Base-by-base conservation (phyloP, 2,797 vertebrate genomes). In the Galagoides demidoff region DNA sequence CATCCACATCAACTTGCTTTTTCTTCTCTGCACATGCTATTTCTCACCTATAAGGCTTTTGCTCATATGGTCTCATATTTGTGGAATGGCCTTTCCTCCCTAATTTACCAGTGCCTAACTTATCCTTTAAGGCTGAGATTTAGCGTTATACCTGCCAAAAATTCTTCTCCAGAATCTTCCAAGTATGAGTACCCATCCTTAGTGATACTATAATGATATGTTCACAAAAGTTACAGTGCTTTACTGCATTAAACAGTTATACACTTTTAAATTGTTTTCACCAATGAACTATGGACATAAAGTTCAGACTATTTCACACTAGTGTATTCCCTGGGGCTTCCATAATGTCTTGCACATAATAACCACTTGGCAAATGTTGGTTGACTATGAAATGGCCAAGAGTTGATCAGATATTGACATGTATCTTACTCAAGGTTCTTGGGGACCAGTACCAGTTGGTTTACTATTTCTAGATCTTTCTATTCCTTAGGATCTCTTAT, bases 401-500 rank as follows among this genome's bases (percentile, higher is more conserved):
- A 77, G 34, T 57, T 93, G 68, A 92, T 37, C 71, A 25, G 8
- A 71, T 90, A 66, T 6, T 74, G 55, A 86, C 34, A 22, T 71
- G 12, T 57, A 16, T 10, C 17, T 94, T 61, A 71, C n/a, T 10
- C 49, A 34, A 76, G 45, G 68, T 11, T 61, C 59, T 68, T 89
- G 19, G 23, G 16, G 73, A 37, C 61, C 31, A 88, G 9, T 87
- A 39, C 74, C 88, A 85, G 17, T 85, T 71, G 22, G 92, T 63
- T 92, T 71, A 79, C 55, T 39, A 55, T 85, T 88, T 25, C 4
- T 83, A 89, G 20, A 79, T 49, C 22, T 92, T 89, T 94, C 23
- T 39, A 27, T 45, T 79, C 34, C 83, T 92, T 85, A 45, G 82
- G 59, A 87, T 61, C 87, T 96, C 27, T 93, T 73, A 43, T 55